Evolutionary conservation across 2,888 invertebrate species (phyloP), one percentile per base, ranked within the genome.

Genomic region (Uropetala carovei): DNA sequence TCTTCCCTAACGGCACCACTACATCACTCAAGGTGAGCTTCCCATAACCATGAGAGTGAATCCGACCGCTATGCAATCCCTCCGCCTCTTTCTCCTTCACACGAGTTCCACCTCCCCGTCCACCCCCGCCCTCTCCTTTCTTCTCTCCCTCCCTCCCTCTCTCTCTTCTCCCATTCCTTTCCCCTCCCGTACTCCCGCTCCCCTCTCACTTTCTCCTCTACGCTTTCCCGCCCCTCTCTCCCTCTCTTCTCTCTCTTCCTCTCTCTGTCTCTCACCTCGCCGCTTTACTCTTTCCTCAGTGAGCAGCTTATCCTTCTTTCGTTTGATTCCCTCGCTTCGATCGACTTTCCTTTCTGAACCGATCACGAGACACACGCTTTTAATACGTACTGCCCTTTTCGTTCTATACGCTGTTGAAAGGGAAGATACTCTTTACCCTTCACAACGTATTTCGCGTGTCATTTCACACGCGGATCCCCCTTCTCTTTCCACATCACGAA

Each of bases 131-230:
- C 11, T 43, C 82, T 43, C 43, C 43, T 43, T 5, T 43, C 43
- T 43, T 43, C 43, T 43, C 43, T 3, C 43, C 43, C 5, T 43
- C 43, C 5, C 43, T 43, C 68, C 5, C 43, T 5, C 43, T 43
- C 43, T 5, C 43, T 43, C 43, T 43, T 5, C 43, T 5, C 5
- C 43, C 43, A 1, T 43, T 5, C 5, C 43, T 5, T 5, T 43
- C 43, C 43, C 14, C 13, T 27, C 94, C 94, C 94, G 94, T 94
- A 94, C 94, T 94, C 94, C 94, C 57, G 4, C 75, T 16, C 10
- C 58, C 59, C 82, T 59, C 93, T 93, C 93, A 92, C 93, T 93
- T 93, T 93, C 93, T 93, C 93, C 93, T 93, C 93, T 93, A 92
- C 93, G 93, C 93, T 56, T 92, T 43, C 59, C 68, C 85, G 27